Evolutionary conservation across 2,888 invertebrate genomes (phyloP).

Genomic region (Myopa tessellatipennis): DNA sequence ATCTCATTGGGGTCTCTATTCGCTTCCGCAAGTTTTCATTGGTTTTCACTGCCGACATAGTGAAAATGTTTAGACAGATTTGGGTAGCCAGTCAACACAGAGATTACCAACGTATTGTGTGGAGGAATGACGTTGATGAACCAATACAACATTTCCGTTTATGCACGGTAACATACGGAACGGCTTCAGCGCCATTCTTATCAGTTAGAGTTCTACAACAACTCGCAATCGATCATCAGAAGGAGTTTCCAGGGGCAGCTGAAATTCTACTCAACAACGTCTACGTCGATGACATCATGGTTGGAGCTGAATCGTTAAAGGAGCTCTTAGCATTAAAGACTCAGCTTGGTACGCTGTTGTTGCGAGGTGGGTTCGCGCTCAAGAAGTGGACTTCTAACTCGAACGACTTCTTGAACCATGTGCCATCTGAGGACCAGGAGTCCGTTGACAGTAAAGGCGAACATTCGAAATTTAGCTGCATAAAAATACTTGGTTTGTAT

Average conservation of each 20-base stretch:
- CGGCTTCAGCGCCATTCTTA: slow-evolving; percentile 7
- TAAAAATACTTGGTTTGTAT: neutral
- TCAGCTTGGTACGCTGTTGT: neutral
- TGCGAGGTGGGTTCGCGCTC: neutral
- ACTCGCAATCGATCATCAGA: slow-evolving; percentile 40
- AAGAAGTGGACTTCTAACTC: neutral
- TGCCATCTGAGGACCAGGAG: too few species aligned
- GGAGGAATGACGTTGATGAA: neutral
- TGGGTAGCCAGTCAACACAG: neutral
- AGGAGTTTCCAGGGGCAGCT: slow-evolving; percentile 37
- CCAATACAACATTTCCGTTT: neutral
- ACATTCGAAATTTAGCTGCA: neutral
- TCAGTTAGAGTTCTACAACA: slow-evolving; percentile 30
- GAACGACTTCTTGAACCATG: too few species aligned
- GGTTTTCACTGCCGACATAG: neutral
- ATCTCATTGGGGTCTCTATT: neutral
- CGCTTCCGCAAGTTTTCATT: neutral
- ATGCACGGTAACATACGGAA: neutral
- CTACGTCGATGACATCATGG: slow-evolving; percentile 43
- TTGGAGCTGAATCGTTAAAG: neutral
- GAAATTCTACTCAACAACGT: slow-evolving; percentile 41
- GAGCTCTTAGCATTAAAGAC: neutral
- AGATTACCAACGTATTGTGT: too few species aligned
- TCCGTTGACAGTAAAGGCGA: too few species aligned
- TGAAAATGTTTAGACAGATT: slow-evolving; percentile 6